phyloP scores from a whole-genome alignment of 2,888 invertebrate species.

The Rutpela maculata region DNA sequence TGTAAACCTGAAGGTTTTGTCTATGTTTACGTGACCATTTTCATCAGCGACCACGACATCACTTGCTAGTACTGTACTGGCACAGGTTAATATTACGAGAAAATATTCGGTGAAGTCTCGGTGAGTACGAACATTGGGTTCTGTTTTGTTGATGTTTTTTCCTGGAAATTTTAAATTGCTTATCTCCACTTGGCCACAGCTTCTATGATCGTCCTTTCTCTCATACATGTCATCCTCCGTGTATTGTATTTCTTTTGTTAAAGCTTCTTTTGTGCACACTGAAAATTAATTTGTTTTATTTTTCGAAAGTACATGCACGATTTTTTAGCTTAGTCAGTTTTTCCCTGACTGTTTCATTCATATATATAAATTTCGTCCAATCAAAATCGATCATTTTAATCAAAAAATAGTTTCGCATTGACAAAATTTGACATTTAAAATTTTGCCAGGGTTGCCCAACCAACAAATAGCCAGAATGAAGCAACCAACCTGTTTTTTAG shows the following conservation, averaged over 20 bases:
- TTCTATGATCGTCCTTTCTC: constrained; percentile 32
- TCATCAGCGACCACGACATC: constrained; percentile 47
- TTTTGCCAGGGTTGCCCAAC: no score
- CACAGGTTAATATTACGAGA: constrained; percentile 52
- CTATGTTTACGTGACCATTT: constrained; percentile 43
- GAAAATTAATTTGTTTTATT: constrained; percentile 23
- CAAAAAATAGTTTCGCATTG: no score
- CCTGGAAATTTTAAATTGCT: constrained; percentile 47
- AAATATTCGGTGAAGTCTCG: constrained; percentile 50
- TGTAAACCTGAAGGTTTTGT: constrained; percentile 49
- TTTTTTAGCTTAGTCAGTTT: no score
- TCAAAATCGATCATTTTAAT: no score
- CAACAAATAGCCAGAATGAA: no score
- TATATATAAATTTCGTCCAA: no score
- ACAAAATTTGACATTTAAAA: no score
- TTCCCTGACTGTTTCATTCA: no score
- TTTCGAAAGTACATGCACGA: no score
- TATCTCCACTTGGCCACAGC: constrained; percentile 52
- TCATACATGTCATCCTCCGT: constrained; percentile 50
- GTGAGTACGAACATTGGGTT: constrained; percentile 26
- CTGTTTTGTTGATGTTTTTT: constrained; percentile 31
- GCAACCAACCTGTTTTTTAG: no score
- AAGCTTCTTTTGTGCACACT: constrained; percentile 52
- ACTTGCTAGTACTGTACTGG: constrained; percentile 55
- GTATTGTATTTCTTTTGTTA: constrained; percentile 54